Evolutionary conservation across 2,797 vertebrate genomes (phyloP).

Genomic region (Hapalemur alaotrensis): DNA sequence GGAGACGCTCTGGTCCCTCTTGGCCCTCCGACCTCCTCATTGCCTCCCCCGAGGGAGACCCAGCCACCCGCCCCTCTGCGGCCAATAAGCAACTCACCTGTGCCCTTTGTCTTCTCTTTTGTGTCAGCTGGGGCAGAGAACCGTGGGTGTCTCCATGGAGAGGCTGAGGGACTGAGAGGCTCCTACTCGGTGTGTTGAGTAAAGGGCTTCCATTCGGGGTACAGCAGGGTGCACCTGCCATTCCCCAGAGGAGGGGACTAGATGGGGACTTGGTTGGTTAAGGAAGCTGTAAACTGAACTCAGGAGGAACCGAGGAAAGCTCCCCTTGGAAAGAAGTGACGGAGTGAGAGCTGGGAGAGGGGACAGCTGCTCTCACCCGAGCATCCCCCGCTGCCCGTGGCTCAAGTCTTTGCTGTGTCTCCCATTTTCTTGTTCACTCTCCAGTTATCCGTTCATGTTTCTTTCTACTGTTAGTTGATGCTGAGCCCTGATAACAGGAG

Average conservation of each 20-base stretch:
- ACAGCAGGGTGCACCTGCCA: not conserved
- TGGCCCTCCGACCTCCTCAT: not conserved
- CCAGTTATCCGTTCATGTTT: not conserved
- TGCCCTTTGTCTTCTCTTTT: not conserved
- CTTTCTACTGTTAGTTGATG: not conserved
- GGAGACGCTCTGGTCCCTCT: not conserved
- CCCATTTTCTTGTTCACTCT: not conserved
- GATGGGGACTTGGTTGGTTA: not conserved
- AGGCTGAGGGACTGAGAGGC: not conserved
- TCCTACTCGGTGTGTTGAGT: not conserved
- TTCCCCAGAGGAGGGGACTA: not conserved
- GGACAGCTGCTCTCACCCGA: not conserved
- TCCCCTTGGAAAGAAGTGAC: not conserved
- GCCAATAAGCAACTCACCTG: not conserved
- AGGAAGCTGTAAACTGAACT: not conserved
- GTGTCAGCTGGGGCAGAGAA: not conserved
- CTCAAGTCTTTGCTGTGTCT: not conserved
- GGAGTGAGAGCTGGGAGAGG: not conserved
- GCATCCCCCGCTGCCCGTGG: too few relatives aligned
- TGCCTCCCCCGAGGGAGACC: not conserved
- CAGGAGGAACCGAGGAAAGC: not conserved
- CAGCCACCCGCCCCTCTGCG: not conserved
- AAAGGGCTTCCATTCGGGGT: not conserved
- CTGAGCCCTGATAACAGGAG: not conserved
- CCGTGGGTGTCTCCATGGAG: not conserved